phyloP scores from a whole-genome alignment of 2,113 vertebrate genomes.

The Engraulis encrasicolus region DNA sequence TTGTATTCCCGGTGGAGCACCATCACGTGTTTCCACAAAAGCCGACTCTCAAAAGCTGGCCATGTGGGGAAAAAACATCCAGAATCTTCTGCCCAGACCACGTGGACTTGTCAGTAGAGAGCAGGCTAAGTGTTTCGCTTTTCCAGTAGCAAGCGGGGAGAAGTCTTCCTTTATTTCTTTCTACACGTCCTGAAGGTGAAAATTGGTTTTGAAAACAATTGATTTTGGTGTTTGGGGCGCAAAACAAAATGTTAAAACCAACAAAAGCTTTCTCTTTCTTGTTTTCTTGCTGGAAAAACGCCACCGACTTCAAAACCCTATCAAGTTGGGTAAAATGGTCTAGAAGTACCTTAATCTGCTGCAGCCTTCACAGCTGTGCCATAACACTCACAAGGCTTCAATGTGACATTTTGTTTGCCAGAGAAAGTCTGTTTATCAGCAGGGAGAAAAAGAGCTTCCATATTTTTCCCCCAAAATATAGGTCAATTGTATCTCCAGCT shows the following conservation, averaged over 20 bases:
- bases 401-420: neutral
- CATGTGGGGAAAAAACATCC: neutral
- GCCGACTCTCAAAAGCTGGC: neutral
- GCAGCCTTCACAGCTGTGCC: neutral
- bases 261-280: neutral
- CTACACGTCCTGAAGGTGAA: neutral
- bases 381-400: neutral
- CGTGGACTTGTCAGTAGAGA: neutral
- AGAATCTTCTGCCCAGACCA: neutral
- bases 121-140: neutral
- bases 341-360: neutral
- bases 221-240: slow-evolving; percentile 12
- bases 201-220: slow-evolving; percentile 8
- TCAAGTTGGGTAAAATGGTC: neutral
- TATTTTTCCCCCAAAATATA: neutral
- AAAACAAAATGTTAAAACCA: neutral
- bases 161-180: neutral
- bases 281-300: neutral
- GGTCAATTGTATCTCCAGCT: neutral
- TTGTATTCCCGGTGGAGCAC: neutral
- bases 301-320: neutral
- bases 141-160: neutral
- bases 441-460: neutral
- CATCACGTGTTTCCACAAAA: neutral
- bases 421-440: neutral